Conservation (phyloP, 2,113 vertebrate genomes). For the Podarcis cretensis region DNA sequence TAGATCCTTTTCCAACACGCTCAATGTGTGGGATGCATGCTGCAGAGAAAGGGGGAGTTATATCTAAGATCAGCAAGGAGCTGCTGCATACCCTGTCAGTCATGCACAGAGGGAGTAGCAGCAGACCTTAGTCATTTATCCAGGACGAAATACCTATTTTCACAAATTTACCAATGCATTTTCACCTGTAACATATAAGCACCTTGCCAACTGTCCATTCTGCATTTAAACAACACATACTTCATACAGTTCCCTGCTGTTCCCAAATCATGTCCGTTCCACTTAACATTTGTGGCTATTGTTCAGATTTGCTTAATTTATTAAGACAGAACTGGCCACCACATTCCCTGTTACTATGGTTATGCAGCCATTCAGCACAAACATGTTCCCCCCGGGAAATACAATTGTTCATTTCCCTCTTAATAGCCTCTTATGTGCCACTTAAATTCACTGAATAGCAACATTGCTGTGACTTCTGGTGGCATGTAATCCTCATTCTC, state of each 20-base stretch:
- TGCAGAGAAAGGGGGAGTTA: not conserved
- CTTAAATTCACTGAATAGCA: not conserved
- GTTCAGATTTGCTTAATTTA: not conserved
- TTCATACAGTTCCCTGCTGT: constrained; percentile 8
- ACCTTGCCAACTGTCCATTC: not conserved
- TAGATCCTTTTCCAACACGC: not conserved
- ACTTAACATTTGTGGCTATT: not conserved
- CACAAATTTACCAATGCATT: not conserved
- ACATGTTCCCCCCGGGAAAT: not conserved
- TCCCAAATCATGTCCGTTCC: not conserved
- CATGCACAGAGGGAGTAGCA: not conserved
- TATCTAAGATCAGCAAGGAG: not conserved
- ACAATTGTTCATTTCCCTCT: not conserved
- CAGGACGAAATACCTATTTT: not conserved
- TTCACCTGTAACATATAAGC: not conserved
- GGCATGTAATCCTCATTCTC: not conserved
- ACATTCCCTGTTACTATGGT: not conserved
- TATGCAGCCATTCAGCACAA: not conserved
- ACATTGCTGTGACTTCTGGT: not conserved
- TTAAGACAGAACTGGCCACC: not conserved
- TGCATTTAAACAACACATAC: not conserved
- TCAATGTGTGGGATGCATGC: not conserved
- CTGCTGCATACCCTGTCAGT: not conserved
- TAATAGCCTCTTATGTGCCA: not conserved
- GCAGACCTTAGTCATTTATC: not conserved